Evolutionary conservation across 1,140 invertebrate species (phyloP).

Genomic region (Panagrolaimus sp.): DNA sequence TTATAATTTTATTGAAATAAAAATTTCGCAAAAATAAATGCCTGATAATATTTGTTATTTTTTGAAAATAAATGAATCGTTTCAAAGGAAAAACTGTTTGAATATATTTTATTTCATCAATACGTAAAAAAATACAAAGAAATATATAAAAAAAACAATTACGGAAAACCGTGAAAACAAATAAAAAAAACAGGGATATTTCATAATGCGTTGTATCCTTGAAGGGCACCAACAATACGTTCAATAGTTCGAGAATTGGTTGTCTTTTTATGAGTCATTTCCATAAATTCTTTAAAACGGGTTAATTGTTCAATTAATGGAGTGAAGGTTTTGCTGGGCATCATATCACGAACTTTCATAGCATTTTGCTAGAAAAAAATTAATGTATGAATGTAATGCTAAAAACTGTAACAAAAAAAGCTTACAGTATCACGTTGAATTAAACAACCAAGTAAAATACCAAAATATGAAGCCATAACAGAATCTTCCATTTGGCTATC

Average conservation of each 20-base stretch:
- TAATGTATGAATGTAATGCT: background rate
- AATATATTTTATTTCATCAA: too few species aligned
- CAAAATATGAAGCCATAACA: slow-evolving; percentile 11
- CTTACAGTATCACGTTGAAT: slow-evolving; percentile 13
- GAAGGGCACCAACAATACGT: background rate
- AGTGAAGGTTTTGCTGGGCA: background rate
- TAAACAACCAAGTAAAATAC: background rate
- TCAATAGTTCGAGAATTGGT: background rate
- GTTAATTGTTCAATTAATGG: background rate
- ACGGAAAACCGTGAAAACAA: too few species aligned
- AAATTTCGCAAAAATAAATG: too few species aligned
- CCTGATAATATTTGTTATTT: too few species aligned
- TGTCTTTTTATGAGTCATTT: slow-evolving; percentile 10
- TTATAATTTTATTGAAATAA: too few species aligned
- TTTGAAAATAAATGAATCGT: too few species aligned
- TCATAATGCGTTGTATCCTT: slow-evolving; percentile 4
- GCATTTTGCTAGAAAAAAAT: background rate
- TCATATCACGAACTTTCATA: background rate
- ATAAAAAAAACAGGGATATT: too few species aligned
- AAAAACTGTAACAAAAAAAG: background rate
- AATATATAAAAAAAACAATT: too few species aligned
- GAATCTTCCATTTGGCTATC: slow-evolving; percentile 1
- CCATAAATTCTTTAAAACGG: slow-evolving; percentile 5
- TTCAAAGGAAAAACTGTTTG: too few species aligned
- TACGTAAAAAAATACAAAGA: too few species aligned